Evolutionary conservation across 2,797 vertebrate species (phyloP).

Genomic region (Halcyon badia): DNA sequence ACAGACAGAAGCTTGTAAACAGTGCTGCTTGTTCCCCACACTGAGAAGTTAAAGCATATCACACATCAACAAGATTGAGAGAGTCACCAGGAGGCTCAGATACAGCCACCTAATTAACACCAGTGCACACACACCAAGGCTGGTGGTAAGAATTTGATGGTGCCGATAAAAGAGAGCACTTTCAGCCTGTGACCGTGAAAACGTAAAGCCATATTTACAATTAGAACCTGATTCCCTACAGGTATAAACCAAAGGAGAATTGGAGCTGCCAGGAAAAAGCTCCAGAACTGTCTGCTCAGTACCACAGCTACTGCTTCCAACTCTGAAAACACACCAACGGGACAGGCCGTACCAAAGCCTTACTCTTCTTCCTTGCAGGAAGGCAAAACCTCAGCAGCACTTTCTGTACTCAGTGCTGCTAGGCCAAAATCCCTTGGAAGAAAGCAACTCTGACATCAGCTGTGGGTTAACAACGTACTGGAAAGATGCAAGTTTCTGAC

Average conservation of each 20-base stretch:
- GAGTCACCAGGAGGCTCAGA: not conserved
- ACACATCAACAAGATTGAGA: not conserved
- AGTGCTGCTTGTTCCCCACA: constrained; percentile 8
- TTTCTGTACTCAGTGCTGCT: not conserved
- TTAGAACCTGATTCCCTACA: not conserved
- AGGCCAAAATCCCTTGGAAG: not conserved
- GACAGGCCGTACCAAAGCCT: not conserved
- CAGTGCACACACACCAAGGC: not conserved
- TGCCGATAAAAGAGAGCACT: not conserved
- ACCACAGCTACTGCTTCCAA: not conserved
- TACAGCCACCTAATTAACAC: not conserved
- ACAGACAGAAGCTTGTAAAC: not conserved
- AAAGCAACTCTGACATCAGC: not conserved
- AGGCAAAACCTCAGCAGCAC: not conserved
- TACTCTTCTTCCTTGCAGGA: not conserved
- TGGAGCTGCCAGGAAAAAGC: not conserved
- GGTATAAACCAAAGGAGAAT: not conserved
- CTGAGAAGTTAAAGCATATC: not conserved
- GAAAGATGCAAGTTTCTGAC: not conserved
- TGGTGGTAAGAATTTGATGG: not conserved
- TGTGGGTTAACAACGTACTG: not conserved
- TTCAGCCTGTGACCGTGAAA: not conserved
- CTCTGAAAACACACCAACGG: not conserved
- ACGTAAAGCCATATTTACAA: not conserved
- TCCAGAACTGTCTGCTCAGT: not conserved